These are phyloP conservation scores for Ceratotherium simum DNA, from an alignment of 2,113 vertebrate species.

Conservation along the genomic window DNA sequence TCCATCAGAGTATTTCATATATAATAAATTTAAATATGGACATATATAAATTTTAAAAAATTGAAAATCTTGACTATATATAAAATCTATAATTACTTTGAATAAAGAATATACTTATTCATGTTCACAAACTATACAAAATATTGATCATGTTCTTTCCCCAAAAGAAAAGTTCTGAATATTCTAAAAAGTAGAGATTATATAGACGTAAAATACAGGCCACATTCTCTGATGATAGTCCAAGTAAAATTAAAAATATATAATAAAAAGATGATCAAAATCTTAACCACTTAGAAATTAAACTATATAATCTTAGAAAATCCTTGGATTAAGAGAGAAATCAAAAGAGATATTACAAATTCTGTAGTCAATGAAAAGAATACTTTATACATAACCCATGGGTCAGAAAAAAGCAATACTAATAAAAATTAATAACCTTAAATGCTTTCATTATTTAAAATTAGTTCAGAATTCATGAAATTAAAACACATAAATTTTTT, in stretches of 20 bases:
- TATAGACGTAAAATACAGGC: background rate
- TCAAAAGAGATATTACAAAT: constrained; percentile 8
- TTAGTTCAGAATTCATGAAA: background rate
- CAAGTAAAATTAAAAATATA: background rate
- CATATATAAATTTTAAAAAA: background rate
- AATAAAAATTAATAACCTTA: background rate
- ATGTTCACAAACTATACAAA: background rate
- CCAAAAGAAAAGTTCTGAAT: constrained; percentile 11
- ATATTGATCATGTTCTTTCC: background rate
- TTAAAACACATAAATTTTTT: background rate
- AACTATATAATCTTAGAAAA: background rate
- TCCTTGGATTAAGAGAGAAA: background rate
- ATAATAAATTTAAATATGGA: background rate
- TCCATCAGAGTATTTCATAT: background rate
- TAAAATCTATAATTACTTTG: background rate
- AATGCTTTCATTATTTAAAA: background rate
- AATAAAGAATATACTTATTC: background rate
- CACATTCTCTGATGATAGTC: background rate
- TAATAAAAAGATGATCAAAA: background rate
- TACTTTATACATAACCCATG: background rate
- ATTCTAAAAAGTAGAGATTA: background rate
- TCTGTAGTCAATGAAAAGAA: background rate
- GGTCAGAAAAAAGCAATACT: background rate
- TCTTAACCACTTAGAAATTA: constrained; percentile 12
- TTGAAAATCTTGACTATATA: background rate